phyloP scores from a whole-genome alignment of 2,888 invertebrate genomes.

The Sinhomidia bicolor region DNA sequence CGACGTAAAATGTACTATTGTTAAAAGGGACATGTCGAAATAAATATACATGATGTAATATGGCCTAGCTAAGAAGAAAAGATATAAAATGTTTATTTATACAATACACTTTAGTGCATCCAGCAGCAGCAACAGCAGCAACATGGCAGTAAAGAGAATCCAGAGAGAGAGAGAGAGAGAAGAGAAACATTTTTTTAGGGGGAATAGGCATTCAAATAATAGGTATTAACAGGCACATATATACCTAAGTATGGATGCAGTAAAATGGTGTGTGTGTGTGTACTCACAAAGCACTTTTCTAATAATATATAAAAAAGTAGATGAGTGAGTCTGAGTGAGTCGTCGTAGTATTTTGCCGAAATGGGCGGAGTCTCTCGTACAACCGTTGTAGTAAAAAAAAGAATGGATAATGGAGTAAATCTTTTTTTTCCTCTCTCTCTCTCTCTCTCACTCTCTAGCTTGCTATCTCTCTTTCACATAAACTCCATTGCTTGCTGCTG shows the following conservation, averaged over 20 bases:
- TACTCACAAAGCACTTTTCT: background rate
- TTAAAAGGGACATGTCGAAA: background rate
- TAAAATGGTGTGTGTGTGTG: no score
- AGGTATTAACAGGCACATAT: background rate
- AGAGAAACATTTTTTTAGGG: conserved; percentile 24
- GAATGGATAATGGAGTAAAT: conserved; percentile 76
- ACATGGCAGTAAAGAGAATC: background rate
- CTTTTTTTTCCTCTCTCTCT: conserved; percentile 65
- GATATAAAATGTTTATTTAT: conserved; percentile 30
- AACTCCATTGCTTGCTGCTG: conserved; percentile 17
- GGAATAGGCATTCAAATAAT: background rate
- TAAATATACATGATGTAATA: background rate
- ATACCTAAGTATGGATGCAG: conserved; percentile 14
- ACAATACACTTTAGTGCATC: conserved; percentile 29
- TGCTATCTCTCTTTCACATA: conserved; percentile 21
- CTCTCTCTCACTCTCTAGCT: no score
- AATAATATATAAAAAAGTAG: background rate
- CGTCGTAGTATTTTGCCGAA: conserved; percentile 76
- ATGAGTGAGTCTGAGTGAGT: conserved; percentile 58
- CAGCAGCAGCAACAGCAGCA: conserved; percentile 1
- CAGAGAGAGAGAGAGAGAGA: background rate
- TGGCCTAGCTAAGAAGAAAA: no score
- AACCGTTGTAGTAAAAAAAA: conserved; percentile 80
- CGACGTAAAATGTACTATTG: no score
- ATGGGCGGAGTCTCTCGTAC: conserved; percentile 79